These are phyloP conservation scores for Xylota segnis DNA, from an alignment of 2,888 invertebrate genomes.

Conservation along the genomic window DNA sequence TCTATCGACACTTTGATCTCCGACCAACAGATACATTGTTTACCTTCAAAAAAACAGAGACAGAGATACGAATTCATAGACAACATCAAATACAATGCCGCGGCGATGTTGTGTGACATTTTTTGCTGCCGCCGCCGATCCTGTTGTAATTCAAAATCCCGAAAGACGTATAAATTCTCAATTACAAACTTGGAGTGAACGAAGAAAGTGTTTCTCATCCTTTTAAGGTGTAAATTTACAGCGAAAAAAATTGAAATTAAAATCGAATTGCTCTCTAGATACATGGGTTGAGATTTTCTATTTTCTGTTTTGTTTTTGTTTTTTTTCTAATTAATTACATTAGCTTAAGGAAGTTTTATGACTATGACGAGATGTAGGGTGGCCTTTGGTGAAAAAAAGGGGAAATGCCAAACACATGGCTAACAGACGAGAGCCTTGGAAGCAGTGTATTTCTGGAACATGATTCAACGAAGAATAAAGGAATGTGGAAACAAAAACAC, in stretches of 20 bases:
- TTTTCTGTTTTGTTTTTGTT: slow-evolving; percentile 2
- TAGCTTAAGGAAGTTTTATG: slow-evolving; percentile 44
- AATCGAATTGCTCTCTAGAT: slow-evolving; percentile 38
- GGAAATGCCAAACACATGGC: slow-evolving; percentile 53
- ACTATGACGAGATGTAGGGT: slow-evolving; percentile 8
- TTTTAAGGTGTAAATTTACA: slow-evolving; percentile 53
- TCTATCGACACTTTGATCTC: slow-evolving; percentile 68
- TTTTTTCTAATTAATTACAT: slow-evolving; percentile 39
- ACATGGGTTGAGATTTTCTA: slow-evolving; percentile 15
- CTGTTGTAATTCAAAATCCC: slow-evolving; percentile 50
- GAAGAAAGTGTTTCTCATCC: slow-evolving; percentile 57
- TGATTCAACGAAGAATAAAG: slow-evolving; percentile 34
- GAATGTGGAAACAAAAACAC: background rate
- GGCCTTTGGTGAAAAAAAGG: slow-evolving; percentile 4
- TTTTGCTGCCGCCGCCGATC: slow-evolving; percentile 6
- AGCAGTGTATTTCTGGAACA: slow-evolving; percentile 27
- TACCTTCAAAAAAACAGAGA: background rate
- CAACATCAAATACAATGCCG: slow-evolving; percentile 43
- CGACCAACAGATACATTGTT: slow-evolving; percentile 27
- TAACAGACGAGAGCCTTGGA: slow-evolving; percentile 35
- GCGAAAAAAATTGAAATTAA: slow-evolving; percentile 31
- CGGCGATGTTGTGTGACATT: slow-evolving; percentile 37
- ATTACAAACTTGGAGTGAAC: slow-evolving; percentile 42
- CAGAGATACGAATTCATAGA: slow-evolving; percentile 33
- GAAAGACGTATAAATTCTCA: slow-evolving; percentile 26